A percentile compares a stretch with the other conserved stretches of the same genome.
Evolutionary conservation across 2,888 invertebrate genomes (phyloP).

Genomic region (Zaprionus obscuricornis): DNA sequence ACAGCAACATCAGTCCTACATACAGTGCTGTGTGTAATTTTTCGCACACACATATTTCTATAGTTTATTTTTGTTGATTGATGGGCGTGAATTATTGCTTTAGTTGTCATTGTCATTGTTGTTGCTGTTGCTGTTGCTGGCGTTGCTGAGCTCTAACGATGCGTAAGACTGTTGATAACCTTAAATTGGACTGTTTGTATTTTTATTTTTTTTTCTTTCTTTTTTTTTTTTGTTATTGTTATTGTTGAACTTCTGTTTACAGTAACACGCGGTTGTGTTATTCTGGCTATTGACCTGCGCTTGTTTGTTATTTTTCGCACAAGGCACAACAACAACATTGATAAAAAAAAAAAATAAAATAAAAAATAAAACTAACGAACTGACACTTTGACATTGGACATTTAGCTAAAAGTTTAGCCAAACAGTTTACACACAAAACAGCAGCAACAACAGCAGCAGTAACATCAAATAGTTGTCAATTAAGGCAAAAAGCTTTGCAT

Average conservation of each 20-base stretch:
- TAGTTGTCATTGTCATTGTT: no score
- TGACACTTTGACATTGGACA: conserved; percentile 66
- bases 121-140: conserved; percentile 36
- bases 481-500: conserved; percentile 45
- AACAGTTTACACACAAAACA: conserved; percentile 12
- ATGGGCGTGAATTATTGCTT: conserved; percentile 17
- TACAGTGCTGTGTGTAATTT: background rate
- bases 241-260: conserved; percentile 56
- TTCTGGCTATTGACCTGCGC: conserved; percentile 8
- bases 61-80: conserved; percentile 35
- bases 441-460: conserved; percentile 21
- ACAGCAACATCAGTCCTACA: no score
- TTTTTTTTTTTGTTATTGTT: conserved; percentile 36
- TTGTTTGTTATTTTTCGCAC: conserved; percentile 7
- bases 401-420: conserved; percentile 34
- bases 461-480: conserved; percentile 53
- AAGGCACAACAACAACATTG: background rate
- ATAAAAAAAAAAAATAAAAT: conserved; percentile 16
- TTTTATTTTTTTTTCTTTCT: conserved; percentile 37
- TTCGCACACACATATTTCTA: conserved; percentile 10
- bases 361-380: conserved; percentile 9
- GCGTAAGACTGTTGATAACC: conserved; percentile 47
- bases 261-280: conserved; percentile 17
- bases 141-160: conserved; percentile 32
- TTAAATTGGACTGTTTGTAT: conserved; percentile 64